These are phyloP conservation scores for Poecilia wingei DNA, from an alignment of 2,797 vertebrate genomes.

Conservation along the genomic window DNA sequence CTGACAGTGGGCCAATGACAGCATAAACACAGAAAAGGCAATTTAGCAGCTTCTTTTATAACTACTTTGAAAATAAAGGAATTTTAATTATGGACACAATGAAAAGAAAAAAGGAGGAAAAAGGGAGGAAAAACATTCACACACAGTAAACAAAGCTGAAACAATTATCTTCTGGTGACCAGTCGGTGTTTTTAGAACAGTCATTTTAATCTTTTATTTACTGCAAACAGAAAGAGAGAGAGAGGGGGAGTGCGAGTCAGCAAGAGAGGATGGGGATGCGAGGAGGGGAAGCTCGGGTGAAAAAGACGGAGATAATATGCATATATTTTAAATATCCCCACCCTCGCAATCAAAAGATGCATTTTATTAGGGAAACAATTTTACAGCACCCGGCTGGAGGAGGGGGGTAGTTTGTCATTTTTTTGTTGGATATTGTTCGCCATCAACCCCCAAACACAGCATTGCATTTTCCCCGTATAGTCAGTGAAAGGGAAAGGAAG, in stretches of 20 bases:
- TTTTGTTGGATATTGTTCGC: conserved; percentile 78
- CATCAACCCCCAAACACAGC: conserved; percentile 76
- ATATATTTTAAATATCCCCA: conserved; percentile 81
- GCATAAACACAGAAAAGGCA: conserved; percentile 85
- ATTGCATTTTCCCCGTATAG: conserved; percentile 72
- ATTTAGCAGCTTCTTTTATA: conserved; percentile 84
- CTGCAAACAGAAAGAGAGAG: conserved; percentile 82
- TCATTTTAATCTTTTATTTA: conserved; percentile 97
- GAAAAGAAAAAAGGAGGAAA: conserved; percentile 85
- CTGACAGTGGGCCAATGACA: conserved; percentile 81
- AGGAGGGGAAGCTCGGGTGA: conserved; percentile 74
- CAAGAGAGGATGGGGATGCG: conserved; percentile 69
- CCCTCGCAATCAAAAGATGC: conserved; percentile 81
- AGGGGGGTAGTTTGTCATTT: conserved; percentile 73
- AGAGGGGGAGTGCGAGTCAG: conserved; percentile 77
- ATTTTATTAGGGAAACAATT: conserved; percentile 79
- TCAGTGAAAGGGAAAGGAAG: conserved; percentile 68
- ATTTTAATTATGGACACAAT: conserved; percentile 88
- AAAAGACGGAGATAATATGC: conserved; percentile 81
- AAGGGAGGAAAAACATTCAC: conserved; percentile 90
- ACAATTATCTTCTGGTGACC: conserved; percentile 96
- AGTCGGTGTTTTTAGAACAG: conserved; percentile 90
- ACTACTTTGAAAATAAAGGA: conserved; percentile 89
- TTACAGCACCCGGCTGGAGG: conserved; percentile 62
- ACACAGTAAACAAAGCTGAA: conserved; percentile 92